Evolutionary conservation across 2,888 invertebrate genomes (phyloP), one percentile per base, ranked within the genome.

Genomic region (Phortica okadai): DNA sequence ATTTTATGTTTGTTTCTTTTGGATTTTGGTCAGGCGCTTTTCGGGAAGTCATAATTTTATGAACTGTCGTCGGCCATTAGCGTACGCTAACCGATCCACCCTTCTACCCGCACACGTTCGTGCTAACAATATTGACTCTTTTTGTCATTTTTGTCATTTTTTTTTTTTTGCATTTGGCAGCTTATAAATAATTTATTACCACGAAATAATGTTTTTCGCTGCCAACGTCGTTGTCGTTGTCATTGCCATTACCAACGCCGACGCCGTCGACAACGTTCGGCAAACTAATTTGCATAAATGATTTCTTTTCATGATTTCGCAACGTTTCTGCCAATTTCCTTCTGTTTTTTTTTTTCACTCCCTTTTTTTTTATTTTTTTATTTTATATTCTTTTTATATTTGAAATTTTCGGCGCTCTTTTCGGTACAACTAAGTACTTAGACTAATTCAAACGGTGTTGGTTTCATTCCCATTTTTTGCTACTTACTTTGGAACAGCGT

Each of bases 401-500:
- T 6, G 14, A 44, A 62, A 25, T 8, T 59, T 74, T 64, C 74
- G 66, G 50, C 42, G 41, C 74, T 44, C 59, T 74, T 73, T 62
- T 76, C 58, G 56, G 59, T 64, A n/a, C n/a, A n/a, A n/a, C n/a
- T n/a, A n/a, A n/a, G n/a, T n/a, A 76, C 42, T 64, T 74, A n/a
- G 14, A 11, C 58, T 74, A 74, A 62, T 62, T 50, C 6, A 50
- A 50, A 1, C 10, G 10, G 14, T 50, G 8, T 50, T 2, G 8
- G 50, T 14, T 14, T 50, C 14, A 74, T 45, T 21, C 73, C 70
- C 70, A 77, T 66, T 66, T 21, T 64, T 73, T 66, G 59, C 7
- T 73, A 92, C 94, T 93, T 92, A 96, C 97, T 95, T 93, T 95
- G 95, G 85, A 96, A 92, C 78, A 94, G 94, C 85, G 93, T 93